Conservation (phyloP, 2,797 vertebrate species). For the Notolabrus celidotus region DNA sequence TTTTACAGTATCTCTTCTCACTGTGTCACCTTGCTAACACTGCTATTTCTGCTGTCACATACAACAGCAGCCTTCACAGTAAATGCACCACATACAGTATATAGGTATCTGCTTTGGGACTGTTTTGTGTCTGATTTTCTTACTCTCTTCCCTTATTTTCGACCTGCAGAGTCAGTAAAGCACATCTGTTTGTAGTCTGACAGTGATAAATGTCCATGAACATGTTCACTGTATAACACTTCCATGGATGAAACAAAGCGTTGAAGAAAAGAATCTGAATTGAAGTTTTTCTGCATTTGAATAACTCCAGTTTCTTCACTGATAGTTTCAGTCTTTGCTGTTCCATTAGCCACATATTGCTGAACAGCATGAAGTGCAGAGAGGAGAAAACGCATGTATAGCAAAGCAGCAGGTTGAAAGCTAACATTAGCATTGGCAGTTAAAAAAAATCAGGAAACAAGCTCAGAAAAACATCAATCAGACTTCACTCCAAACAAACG, state of each 20-base stretch:
- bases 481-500: too few relatives aligned
- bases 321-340: not conserved
- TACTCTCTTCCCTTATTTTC: conserved; percentile 8
- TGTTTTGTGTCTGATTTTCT: not conserved
- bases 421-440: conserved; percentile 63
- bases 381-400: conserved; percentile 15
- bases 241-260: not conserved
- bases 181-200: conserved; percentile 4
- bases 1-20: too few relatives aligned
- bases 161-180: conserved; percentile 18
- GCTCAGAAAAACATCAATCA: too few relatives aligned
- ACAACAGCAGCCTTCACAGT: too few relatives aligned
- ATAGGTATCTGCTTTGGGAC: too few relatives aligned
- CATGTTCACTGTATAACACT: conserved; percentile 15
- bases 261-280: not conserved
- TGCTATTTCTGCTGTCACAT: too few relatives aligned
- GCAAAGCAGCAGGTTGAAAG: conserved; percentile 33
- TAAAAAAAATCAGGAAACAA: too few relatives aligned
- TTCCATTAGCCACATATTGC: conserved; percentile 10
- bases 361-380: conserved; percentile 5
- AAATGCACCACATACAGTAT: too few relatives aligned
- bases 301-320: not conserved
- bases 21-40: too few relatives aligned
- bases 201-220: conserved; percentile 24
- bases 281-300: not conserved